These are phyloP conservation scores for Ochotona curzoniae DNA, from an alignment of 2,113 vertebrate species.

Conservation along the genomic window DNA sequence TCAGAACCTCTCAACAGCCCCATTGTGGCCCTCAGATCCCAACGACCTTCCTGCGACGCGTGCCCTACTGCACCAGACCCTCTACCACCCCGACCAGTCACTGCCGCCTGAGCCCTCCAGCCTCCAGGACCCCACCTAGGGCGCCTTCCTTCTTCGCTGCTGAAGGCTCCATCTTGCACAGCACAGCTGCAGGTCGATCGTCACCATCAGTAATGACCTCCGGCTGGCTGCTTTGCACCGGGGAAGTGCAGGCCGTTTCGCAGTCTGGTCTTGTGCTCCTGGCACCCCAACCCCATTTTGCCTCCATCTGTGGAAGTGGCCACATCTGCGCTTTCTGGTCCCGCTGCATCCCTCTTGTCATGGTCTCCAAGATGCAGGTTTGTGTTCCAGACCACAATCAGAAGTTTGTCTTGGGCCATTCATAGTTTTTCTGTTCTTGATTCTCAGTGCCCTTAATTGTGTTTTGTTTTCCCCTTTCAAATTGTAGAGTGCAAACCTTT, in stretches of 20 bases:
- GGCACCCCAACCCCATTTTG: not conserved
- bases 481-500: not conserved
- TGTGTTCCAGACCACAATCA: not conserved
- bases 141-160: not conserved
- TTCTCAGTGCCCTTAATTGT: not conserved
- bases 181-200: not conserved
- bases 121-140: constrained; percentile 65
- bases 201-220: too few species aligned
- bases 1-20: not conserved
- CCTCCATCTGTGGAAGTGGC: not conserved
- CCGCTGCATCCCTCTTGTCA: not conserved
- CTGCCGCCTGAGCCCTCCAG: not conserved
- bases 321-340: not conserved
- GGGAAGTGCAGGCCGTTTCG: not conserved
- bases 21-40: constrained; percentile 85
- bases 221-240: not conserved
- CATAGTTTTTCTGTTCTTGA: not conserved
- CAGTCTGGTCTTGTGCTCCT: not conserved
- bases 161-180: not conserved
- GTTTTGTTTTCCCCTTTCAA: not conserved
- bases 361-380: not conserved
- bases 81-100: constrained; percentile 88
- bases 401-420: not conserved
- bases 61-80: constrained; percentile 88
- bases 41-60: constrained; percentile 86